phyloP scores from a whole-genome alignment of 2,113 vertebrate species.

The Hyperopisus bebe region DNA sequence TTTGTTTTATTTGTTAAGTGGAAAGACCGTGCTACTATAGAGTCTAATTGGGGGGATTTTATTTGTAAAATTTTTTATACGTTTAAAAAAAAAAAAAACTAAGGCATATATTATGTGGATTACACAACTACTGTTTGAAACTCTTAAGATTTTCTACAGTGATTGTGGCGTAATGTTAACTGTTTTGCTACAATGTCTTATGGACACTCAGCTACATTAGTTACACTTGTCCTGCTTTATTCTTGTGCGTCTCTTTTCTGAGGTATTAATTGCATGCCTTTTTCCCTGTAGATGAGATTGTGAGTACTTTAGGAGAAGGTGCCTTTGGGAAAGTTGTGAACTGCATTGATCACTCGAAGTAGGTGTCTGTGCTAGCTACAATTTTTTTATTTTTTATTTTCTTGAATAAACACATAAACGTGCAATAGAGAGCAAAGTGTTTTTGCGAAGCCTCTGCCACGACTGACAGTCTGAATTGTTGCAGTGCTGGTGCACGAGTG shows the following conservation, averaged over 20 bases:
- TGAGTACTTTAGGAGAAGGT: constrained; percentile 77
- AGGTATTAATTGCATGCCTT: constrained; percentile 34
- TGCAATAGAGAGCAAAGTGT: neutral
- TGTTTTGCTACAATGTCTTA: neutral
- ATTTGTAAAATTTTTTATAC: constrained; percentile 2
- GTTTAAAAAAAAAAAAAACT: neutral
- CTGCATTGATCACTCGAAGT: constrained; percentile 74
- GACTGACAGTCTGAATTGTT: constrained; percentile 28
- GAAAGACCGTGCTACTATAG: constrained; percentile 41
- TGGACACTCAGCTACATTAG: neutral
- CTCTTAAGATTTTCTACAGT: constrained; percentile 11
- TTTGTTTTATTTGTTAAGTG: constrained; percentile 56
- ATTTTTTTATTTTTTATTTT: no score
- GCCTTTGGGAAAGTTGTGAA: constrained; percentile 88
- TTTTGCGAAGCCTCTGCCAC: neutral
- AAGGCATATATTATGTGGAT: constrained; percentile 6
- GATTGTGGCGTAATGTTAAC: constrained; percentile 10
- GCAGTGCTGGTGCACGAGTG: constrained; percentile 64
- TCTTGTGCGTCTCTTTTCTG: neutral
- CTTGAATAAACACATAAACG: neutral
- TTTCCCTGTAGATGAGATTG: constrained; percentile 78
- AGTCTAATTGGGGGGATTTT: constrained; percentile 20
- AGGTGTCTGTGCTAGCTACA: constrained; percentile 28
- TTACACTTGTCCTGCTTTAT: neutral
- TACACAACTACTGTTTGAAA: neutral